Evolutionary conservation across 2,113 vertebrate species (phyloP), one percentile per base, ranked within the genome.

Genomic region (Halcyon malimbica): DNA sequence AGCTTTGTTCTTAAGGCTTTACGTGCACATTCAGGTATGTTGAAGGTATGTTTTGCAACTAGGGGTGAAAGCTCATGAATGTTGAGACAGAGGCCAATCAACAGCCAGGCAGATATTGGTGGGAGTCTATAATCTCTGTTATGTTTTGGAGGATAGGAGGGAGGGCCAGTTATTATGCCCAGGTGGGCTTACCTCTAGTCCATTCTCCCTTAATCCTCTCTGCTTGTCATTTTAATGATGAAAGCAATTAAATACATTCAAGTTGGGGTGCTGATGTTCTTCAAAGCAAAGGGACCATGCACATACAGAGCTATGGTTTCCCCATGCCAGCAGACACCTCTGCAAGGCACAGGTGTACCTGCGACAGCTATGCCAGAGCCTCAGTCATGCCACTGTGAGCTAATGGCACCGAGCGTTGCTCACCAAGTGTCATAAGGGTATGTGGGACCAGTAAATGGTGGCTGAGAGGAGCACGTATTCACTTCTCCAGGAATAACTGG

Each of bases 351-450:
- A 88, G 26, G 21, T 0, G 1, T 8, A 54, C 31, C 46, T 41
- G 48, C 3, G 3, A 16, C 64, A 64, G 33, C 13, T 59, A 24
- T 3, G 2, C 35, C 44, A 31, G 44, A 37, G 23, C 39, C 87
- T 33, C 20, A 80, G 42, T 37, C 56, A 29, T 0, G 0, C 3
- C 4, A 1, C 11, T 4, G 59, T 0, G 1, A 42, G 26, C 25
- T 63, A 59, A 16, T n/a, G 21, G 41, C 59, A 53, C 25, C 2
- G 2, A 62, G 48, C 3, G 0, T 50, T 0, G 2, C 44, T 85
- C 31, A 35, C 21, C 0, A 0, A 29, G 11, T 59, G 31, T 26
- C 28, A 6, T 31, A 39, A 80, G 18, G 16, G 44, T 28, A 16
- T 2, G 0, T 0, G 4, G 28, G 60, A 67, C 13, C 15, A 28